phyloP scores from a whole-genome alignment of 2,797 vertebrate species.

The Ambastaia sidthimunki region DNA sequence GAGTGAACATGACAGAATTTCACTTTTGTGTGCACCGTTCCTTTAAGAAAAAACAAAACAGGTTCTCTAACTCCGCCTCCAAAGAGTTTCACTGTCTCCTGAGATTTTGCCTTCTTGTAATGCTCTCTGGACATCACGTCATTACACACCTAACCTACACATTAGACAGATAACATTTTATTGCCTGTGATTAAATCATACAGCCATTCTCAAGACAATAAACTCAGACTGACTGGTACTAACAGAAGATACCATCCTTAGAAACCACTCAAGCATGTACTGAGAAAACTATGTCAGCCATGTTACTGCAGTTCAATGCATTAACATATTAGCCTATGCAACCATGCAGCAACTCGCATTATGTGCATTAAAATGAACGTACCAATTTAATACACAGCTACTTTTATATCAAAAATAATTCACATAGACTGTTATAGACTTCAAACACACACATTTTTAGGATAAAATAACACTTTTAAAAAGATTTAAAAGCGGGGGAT shows the following conservation, averaged over 20 bases:
- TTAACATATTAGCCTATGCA: constrained; percentile 3
- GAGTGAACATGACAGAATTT: neutral
- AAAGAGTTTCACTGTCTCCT: neutral
- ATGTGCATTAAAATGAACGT: neutral
- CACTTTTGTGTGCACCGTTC: neutral
- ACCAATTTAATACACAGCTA: neutral
- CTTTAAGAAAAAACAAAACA: neutral
- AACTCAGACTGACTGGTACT: constrained; percentile 60
- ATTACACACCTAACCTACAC: constrained; percentile 59
- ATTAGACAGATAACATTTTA: constrained; percentile 65
- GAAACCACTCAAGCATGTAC: constrained; percentile 27
- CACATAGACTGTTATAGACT: neutral
- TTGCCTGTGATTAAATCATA: constrained; percentile 68
- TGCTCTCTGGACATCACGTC: constrained; percentile 45
- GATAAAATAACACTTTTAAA: constrained; percentile 14
- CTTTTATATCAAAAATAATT: neutral
- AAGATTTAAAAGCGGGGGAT: constrained; percentile 14
- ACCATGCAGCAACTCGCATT: neutral
- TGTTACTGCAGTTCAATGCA: too few species aligned
- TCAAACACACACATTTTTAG: neutral
- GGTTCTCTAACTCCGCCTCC: neutral
- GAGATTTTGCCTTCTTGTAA: constrained; percentile 27
- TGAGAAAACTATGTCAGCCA: neutral
- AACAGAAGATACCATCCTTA: constrained; percentile 33
- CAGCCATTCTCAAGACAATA: constrained; percentile 52